A percentile compares a stretch with the other conserved stretches of the same genome.
phyloP scores from a whole-genome alignment of 64 coral and sea anemone genomes.

The Exaiptasia diaphana region DNA sequence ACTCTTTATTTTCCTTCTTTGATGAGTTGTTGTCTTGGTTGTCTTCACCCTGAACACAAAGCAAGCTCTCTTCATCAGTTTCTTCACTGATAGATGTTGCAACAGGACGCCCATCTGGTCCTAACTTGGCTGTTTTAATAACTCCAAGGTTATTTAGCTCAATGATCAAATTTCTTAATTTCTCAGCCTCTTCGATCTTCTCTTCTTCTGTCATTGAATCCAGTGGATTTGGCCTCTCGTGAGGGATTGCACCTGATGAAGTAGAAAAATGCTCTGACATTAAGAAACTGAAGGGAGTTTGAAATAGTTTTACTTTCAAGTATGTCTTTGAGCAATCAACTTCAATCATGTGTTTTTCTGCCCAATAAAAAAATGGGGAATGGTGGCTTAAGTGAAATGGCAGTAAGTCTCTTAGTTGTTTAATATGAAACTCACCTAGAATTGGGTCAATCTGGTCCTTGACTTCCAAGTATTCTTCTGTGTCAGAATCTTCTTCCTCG shows the following conservation, averaged over 20 bases:
- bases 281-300: not conserved
- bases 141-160: slow-evolving; percentile 83
- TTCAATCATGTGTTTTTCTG: not conserved
- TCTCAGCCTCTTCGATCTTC: slow-evolving; percentile 88
- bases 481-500: slow-evolving; percentile 93
- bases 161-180: slow-evolving; percentile 63
- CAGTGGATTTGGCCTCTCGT: slow-evolving; percentile 76
- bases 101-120: slow-evolving; percentile 66
- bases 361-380: not conserved
- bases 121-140: slow-evolving; percentile 72
- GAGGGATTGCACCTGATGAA: slow-evolving; percentile 89
- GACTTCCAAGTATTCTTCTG: slow-evolving; percentile 84
- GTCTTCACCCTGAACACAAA: no score
- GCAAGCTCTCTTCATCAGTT: not conserved
- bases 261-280: no score
- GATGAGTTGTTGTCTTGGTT: no score
- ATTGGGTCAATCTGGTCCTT: slow-evolving; percentile 94
- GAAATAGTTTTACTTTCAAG: no score
- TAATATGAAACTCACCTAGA: slow-evolving; percentile 49
- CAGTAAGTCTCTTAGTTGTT: no score
- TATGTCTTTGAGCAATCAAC: not conserved
- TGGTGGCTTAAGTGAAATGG: no score
- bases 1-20: no score
- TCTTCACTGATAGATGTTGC: not conserved
- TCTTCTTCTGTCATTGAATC: slow-evolving; percentile 91